These are phyloP conservation scores for Caenorhabditis brenneri DNA, from an alignment of 1,140 invertebrate species.

Conservation along the genomic window DNA sequence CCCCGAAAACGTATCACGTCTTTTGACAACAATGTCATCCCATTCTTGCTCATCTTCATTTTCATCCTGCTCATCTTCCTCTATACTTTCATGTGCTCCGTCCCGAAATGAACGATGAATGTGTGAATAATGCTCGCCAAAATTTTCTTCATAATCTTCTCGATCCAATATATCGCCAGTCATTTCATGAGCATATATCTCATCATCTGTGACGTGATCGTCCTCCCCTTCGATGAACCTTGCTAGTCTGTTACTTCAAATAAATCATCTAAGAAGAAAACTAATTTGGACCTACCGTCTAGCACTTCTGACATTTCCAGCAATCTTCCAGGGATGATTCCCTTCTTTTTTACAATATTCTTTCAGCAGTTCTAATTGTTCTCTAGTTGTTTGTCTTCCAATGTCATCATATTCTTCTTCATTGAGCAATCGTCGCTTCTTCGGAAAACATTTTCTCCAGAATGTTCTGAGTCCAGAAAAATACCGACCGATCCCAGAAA, in stretches of 20 bases:
- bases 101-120: neutral
- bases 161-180: neutral
- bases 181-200: conserved; percentile 32
- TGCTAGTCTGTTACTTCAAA: conserved; percentile 48
- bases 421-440: conserved; percentile 75
- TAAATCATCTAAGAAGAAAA: no score
- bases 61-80: no score
- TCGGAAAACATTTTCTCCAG: conserved; percentile 56
- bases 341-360: conserved; percentile 82
- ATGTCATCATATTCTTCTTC: conserved; percentile 85
- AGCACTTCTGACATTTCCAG: conserved; percentile 79
- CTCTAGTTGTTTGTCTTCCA: conserved; percentile 80
- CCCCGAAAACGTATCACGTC: neutral
- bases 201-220: conserved; percentile 45
- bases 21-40: conserved; percentile 14
- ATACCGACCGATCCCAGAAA: neutral
- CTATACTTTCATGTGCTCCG: neutral
- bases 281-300: conserved; percentile 77
- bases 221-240: conserved; percentile 53
- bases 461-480: conserved; percentile 35
- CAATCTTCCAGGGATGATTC: conserved; percentile 81
- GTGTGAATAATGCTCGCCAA: neutral
- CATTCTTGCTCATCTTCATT: no score
- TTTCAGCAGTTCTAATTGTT: conserved; percentile 80
- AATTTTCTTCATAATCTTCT: neutral